Base-by-base conservation (phyloP, 2,797 vertebrate species). In the Danio choprae region DNA sequence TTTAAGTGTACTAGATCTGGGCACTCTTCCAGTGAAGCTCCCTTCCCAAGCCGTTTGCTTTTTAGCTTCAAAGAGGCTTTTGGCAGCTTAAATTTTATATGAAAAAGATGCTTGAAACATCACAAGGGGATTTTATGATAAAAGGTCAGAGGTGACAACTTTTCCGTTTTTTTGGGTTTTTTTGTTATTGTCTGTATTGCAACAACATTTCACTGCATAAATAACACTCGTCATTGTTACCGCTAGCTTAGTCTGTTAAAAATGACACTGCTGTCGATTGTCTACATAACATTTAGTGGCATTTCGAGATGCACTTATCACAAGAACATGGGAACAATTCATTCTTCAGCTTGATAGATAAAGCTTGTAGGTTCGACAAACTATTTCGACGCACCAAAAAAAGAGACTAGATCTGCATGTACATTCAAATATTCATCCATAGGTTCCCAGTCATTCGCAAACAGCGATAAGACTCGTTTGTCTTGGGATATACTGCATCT, bases 231-330 rank as follows among this genome's bases (percentile, higher is more conserved):
- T 86, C 85, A 86, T 87, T 86, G 91, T 88, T 92, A 92, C 92
- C 84, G 88, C 92, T 94, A 93, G 92, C 88, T 82, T 94, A 93
- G 93, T 91, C 90, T 90, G 87, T 91, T 85, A 85, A 87, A n/a
- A 92, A 73, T 90, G 91, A 92, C 92, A 86, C 83, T 81, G 84
- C 79, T 87, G 81, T 93, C 89, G 85, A 89, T 89, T 91, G 91
- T 92, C 90, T 92, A 93, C 92, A 89, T 89, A 90, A 90, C 91
- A 91, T 91, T 87, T 86, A 84, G 83, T 88, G 80, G 85, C 87
- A 87, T 83, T 79, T 87, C 83, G 83, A 90, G 91, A 92, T 92
- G 91, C 89, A 89, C 86, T 68, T 81, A 83, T 77, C 85, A 83
- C 86, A 83, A 82, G 83, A 90, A 87, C 73, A 76, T 43, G 16